These are phyloP conservation scores for Sycophila texana DNA, from an alignment of 2,888 invertebrate species.

Conservation along the genomic window DNA sequence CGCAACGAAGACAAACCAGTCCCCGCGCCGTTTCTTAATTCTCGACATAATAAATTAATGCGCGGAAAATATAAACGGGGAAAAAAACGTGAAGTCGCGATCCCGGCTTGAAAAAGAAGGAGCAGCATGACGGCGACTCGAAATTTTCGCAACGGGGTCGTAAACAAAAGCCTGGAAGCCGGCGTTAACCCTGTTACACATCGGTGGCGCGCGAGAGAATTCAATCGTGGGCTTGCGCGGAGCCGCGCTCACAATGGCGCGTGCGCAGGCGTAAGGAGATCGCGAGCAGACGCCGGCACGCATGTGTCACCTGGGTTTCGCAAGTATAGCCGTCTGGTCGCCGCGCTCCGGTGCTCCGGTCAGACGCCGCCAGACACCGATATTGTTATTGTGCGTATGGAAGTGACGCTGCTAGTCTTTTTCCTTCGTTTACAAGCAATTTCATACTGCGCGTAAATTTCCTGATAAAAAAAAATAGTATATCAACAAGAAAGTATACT, in stretches of 20 bases:
- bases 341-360: conserved; percentile 35
- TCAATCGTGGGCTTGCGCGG: conserved; percentile 26
- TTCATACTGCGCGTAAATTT: too few species aligned
- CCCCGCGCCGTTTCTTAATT: too few species aligned
- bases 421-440: too few species aligned
- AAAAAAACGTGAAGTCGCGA: background rate
- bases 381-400: background rate
- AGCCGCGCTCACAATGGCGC: conserved; percentile 41
- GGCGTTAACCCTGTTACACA: conserved; percentile 47
- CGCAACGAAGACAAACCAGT: too few species aligned
- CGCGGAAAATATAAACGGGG: too few species aligned
- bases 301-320: conserved; percentile 65
- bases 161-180: conserved; percentile 47
- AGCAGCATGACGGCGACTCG: conserved; percentile 24
- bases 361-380: background rate
- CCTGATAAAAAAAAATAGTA: too few species aligned
- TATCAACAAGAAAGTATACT: too few species aligned
- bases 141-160: conserved; percentile 53
- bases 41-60: too few species aligned
- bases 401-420: too few species aligned
- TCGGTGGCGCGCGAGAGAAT: conserved; percentile 14
- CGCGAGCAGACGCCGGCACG: conserved; percentile 57
- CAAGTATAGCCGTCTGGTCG: conserved; percentile 52
- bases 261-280: conserved; percentile 63
- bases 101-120: background rate